phyloP scores from a whole-genome alignment of 35 echinoderm and acorn worm species.

The Apostichopus parvimensis region DNA sequence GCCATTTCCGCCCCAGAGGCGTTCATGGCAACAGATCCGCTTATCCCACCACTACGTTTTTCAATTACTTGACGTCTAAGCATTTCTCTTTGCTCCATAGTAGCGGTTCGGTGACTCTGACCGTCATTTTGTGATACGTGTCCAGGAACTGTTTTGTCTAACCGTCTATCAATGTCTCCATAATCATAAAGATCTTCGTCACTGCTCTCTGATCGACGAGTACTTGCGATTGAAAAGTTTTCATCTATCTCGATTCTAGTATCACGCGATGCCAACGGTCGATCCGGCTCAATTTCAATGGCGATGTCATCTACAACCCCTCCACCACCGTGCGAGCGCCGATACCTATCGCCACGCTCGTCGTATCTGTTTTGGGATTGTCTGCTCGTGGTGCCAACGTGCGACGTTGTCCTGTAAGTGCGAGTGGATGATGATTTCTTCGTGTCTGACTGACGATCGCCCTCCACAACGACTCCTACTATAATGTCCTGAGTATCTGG shows the following conservation, averaged over 20 bases:
- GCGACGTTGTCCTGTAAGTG: slow-evolving; percentile 9
- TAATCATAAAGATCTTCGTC: slow-evolving; percentile 58
- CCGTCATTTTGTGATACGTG: not conserved
- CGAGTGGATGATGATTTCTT: not conserved
- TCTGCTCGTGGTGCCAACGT: not conserved
- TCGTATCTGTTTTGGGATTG: not conserved
- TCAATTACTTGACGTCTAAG: not conserved
- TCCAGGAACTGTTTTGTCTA: not conserved
- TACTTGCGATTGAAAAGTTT: slow-evolving; percentile 38
- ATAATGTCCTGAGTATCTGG: slow-evolving; percentile 30
- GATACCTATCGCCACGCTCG: not conserved
- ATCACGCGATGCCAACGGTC: slow-evolving; percentile 2
- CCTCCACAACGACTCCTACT: slow-evolving; percentile 21
- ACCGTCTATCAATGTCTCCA: slow-evolving; percentile 7
- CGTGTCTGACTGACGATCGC: not conserved
- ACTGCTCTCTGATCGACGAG: slow-evolving; percentile 31
- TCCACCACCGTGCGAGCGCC: not conserved
- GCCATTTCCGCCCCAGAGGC: slow-evolving; percentile 29
- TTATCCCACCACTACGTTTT: not conserved
- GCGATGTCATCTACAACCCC: not conserved
- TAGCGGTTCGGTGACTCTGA: not conserved
- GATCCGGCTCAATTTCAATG: slow-evolving; percentile 33
- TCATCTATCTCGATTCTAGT: slow-evolving; percentile 52
- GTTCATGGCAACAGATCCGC: not conserved
- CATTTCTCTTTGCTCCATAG: not conserved